Evolutionary conservation across 92 coral and sea anemone genomes (phyloP), one percentile per base, ranked within the genome.

Genomic region (Siderastrea siderea): DNA sequence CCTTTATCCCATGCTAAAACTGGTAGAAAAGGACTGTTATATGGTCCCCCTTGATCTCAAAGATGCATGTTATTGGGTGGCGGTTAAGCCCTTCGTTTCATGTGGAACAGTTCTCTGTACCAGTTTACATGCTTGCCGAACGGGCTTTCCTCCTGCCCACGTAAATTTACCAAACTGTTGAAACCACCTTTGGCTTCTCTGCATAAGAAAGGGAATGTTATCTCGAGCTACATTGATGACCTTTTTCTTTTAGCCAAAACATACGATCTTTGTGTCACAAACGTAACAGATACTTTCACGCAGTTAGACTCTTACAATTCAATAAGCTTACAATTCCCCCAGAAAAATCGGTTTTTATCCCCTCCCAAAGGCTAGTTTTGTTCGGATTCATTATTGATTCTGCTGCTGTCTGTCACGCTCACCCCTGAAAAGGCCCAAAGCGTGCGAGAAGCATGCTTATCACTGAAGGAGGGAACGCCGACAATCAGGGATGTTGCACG

Each of bases 151-250:
- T 71, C 88, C 66, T 87, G 80, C 45, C 87, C 92, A 1, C 49
- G 83, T 3, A 81, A 43, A 49, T 88, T 88, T 75, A 88, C 87
- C 15, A 88, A 88, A 81, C 79, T 88, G 2, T 51, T 82, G 61
- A 88, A 82, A 73, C 88, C 87, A 13, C 75, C 92, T 1, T 38
- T 81, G 47, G 58, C 81, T 50, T 26, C 71, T 44, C 74, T 63
- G 43, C 91, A 74, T 12, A 54, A 69, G 57, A 17, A 72, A 77
- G 91, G 91, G 19, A 83, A 88, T 14, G 61, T 88, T 19, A 74
- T 86, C 16, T 65, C 80, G 10, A 79, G 82, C 74, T 79, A 81
- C 67, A 74, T 88, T 88, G 83, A 82, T 43, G 92, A 88, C 79
- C 78, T 26, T 26, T 26, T 26, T 26, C 69, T 80, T 47, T 78